Evolutionary conservation across 1,140 invertebrate genomes (phyloP).

Genomic region (Neodiprion fabricii): DNA sequence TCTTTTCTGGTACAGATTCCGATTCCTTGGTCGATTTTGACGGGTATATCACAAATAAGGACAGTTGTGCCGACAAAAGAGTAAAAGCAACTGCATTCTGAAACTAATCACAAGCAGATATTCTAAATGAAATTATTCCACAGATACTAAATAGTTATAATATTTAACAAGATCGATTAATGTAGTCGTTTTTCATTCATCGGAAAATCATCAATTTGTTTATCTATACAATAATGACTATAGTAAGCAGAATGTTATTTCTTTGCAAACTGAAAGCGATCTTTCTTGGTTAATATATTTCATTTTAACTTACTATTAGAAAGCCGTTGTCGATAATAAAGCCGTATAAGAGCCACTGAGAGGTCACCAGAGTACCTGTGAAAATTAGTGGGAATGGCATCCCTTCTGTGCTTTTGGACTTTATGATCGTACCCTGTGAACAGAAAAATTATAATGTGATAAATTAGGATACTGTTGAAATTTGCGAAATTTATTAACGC

Average conservation of each 20-base stretch:
- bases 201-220: slow-evolving; percentile 24
- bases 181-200: slow-evolving; percentile 38
- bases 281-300: too few species aligned
- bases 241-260: too few species aligned
- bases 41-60: slow-evolving; percentile 72
- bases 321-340: slow-evolving; percentile 78
- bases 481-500: not conserved
- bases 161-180: not conserved
- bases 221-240: slow-evolving; percentile 11
- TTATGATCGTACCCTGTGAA: slow-evolving; percentile 72
- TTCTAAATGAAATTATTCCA: slow-evolving; percentile 6
- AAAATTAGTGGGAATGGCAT: slow-evolving; percentile 85
- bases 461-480: slow-evolving; percentile 21
- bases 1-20: slow-evolving; percentile 28
- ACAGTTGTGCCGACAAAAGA: slow-evolving; percentile 68
- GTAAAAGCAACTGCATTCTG: slow-evolving; percentile 73
- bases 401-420: slow-evolving; percentile 76
- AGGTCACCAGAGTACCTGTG: slow-evolving; percentile 76
- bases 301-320: slow-evolving; percentile 72
- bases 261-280: too few species aligned
- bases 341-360: slow-evolving; percentile 82
- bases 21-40: slow-evolving; percentile 54
- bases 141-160: slow-evolving; percentile 10
- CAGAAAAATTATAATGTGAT: slow-evolving; percentile 30
- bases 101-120: slow-evolving; percentile 57